Base-by-base conservation (phyloP, 2,113 vertebrate genomes). In the Hystrix brachyura region DNA sequence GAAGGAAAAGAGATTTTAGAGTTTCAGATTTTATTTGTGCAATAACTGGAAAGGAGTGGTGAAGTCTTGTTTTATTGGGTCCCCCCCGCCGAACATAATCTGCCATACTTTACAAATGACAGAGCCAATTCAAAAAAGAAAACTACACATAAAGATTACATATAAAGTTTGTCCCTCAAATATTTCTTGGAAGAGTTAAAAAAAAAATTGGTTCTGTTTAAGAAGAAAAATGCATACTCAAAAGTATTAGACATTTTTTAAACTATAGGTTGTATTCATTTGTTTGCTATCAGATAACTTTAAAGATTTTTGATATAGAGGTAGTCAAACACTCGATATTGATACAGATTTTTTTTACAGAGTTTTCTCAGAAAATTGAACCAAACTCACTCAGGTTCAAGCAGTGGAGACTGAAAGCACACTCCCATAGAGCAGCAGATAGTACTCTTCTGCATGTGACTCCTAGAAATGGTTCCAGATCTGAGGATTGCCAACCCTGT, bases 161-260 rank as follows among this genome's bases (percentile, higher is more conserved):
- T 96, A 29, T 48, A 69, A 93, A 97, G 76, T 98, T 98, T 87
- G 27, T 78, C 98, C 98, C 76, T 96, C 96, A 98, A 98, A 98
- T 97, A 95, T 72, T 96, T 98, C 29, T 93, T 95, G 85, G 34
- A 78, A 84, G 29, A 38, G 46, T 65, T 94, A 86, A 90, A 69
- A 38, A 38, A 38, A 71, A 86, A 79, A 72, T 72, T 87, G 4
- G 83, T 92, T 72, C 18, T 76, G 19, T 85, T 93, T 96, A 32
- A 87, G 62, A 95, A 87, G 19, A 74, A 80, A 91, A 89, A 64
- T 2, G 5, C 18, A 60, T 55, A 79, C 15, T 86, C 43, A 86
- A 57, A 90, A 12, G 60, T 76, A 87, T 90, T 90, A 38, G 48
- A 9, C 23, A 57, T 79, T 67, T 92, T 85, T 18, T 23, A 81